A percentile compares a stretch with the other conserved stretches of the same genome.
Conservation (phyloP, 1,140 invertebrate genomes). For the Eciton burchellii region DNA sequence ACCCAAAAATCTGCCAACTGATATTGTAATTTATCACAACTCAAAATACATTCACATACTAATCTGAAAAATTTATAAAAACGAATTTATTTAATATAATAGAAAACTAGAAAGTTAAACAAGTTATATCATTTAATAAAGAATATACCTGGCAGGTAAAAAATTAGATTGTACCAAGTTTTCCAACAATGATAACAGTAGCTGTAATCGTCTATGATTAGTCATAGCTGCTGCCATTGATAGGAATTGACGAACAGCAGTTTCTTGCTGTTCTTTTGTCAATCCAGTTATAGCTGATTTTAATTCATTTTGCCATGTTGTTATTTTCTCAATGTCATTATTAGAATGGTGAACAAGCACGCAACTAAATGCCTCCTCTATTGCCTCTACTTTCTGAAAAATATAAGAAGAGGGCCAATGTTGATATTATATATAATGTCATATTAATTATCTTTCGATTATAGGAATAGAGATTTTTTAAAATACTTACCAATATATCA, state of each 20-base stretch:
- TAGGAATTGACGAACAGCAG: conserved; percentile 90
- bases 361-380: conserved; percentile 95
- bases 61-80: conserved; percentile 85
- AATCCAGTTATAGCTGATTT: conserved; percentile 85
- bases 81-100: background rate
- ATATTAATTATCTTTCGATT: background rate
- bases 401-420: conserved; percentile 21
- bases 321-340: conserved; percentile 88
- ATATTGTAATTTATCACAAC: conserved; percentile 92
- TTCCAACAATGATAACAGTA: conserved; percentile 90
- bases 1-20: conserved; percentile 94
- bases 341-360: conserved; percentile 91
- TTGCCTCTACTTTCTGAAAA: conserved; percentile 91
- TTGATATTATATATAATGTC: too few species aligned
- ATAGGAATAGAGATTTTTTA: background rate
- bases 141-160: conserved; percentile 87
- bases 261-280: conserved; percentile 90
- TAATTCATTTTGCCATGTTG: conserved; percentile 88
- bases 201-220: conserved; percentile 90
- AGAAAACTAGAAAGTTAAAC: background rate
- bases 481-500: conserved; percentile 88
- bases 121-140: background rate
- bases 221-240: conserved; percentile 89
- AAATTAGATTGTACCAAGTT: conserved; percentile 89
- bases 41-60: conserved; percentile 94